Conservation (phyloP, 2,797 vertebrate genomes). For the Borostomias antarcticus region DNA sequence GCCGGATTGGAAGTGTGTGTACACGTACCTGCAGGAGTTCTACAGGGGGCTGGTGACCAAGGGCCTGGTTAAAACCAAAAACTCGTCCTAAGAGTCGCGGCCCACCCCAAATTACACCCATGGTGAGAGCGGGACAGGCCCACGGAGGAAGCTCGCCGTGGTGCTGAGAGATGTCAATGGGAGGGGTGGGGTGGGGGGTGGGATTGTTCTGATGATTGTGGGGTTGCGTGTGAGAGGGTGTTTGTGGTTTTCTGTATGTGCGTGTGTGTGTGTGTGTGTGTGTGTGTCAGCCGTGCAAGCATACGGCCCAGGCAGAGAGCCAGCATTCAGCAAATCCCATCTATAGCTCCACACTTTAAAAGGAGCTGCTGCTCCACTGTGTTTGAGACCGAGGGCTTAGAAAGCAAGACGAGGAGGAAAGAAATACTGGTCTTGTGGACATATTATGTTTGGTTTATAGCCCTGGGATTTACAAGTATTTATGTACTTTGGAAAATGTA, state of each 20-base stretch:
- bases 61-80: constrained; percentile 99
- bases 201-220: too few relatives aligned
- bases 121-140: constrained; percentile 84
- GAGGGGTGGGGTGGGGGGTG: too few relatives aligned
- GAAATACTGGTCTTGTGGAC: not conserved
- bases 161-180: not conserved
- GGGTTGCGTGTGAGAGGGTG: not conserved
- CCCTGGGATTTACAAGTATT: constrained; percentile 25
- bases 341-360: constrained; percentile 67
- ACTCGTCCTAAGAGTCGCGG: constrained; percentile 87
- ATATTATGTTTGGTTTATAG: constrained; percentile 17
- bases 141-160: too few relatives aligned
- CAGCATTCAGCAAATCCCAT: constrained; percentile 35
- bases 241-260: constrained; percentile 4
- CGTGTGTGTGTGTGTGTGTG: constrained; percentile 19
- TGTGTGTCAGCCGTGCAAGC: constrained; percentile 27
- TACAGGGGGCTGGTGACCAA: constrained; percentile 99
- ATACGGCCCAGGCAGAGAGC: constrained; percentile 52
- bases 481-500: constrained; percentile 40
- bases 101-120: constrained; percentile 74
- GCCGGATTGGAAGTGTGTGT: constrained; percentile 99
- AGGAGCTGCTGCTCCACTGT: constrained; percentile 58
- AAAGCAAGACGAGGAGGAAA: constrained; percentile 55
- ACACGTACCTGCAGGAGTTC: constrained; percentile 99
- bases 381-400: constrained; percentile 54